Evolutionary conservation across 2,888 invertebrate genomes (phyloP), one percentile per base, ranked within the genome.

Genomic region (Phragmatobia fuliginosa): DNA sequence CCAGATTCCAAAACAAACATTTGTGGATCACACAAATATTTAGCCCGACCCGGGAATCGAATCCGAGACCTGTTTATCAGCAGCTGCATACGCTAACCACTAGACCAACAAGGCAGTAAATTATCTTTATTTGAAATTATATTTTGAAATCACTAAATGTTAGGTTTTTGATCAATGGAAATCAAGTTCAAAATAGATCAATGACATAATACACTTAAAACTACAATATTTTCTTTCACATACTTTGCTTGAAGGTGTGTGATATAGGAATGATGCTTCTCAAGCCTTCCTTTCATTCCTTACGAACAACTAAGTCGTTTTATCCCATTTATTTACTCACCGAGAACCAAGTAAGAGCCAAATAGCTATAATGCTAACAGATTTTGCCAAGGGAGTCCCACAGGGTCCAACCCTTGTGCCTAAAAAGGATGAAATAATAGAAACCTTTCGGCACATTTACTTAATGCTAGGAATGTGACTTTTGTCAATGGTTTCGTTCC

Each of bases 311-410:
- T 56, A 58, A 68, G 33, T 45, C 31, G 28, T 67, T 62, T 67
- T 41, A 25, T 21, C 38, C 62, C 10, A 14, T 64, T 68, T 64
- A 49, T 60, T 68, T 64, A 62, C 63, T 63, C 68, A 77, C 67
- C 28, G 18, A 70, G 66, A 75, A 65, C 52, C 62, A 62, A 32
- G 28, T 59, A 65, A 73, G 60, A 60, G 41, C 14, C n/a, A 36
- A 62, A 71, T 67, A 69, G 18, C 32, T 62, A 16, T 41, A 33
- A 66, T 38, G 68, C 45, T 73, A 73, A 70, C 66, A 66, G 60
- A 70, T 79, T 79, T 72, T 73, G 70, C 62, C 60, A 66, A 77
- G 70, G 68, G 75, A 70, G 68, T 66, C 66, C 75, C 69, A 70
- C 49, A 32, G 75, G 77, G 62, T 64, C 59, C 64, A 64, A 68